Conservation (phyloP, 2,888 invertebrate genomes). For the Deroplatys truncata region DNA sequence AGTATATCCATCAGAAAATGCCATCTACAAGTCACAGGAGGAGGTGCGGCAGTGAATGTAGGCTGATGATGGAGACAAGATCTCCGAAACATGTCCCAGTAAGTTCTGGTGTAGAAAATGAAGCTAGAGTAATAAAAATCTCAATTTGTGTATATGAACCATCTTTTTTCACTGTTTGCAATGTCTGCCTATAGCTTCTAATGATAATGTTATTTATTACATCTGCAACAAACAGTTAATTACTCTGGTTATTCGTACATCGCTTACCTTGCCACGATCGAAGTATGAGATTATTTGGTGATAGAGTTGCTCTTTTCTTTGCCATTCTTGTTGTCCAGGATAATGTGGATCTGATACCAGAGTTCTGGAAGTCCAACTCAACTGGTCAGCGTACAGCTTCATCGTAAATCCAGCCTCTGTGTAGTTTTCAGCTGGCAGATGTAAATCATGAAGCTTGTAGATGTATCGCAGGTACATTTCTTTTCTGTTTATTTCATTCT, state of each 20-base stretch:
- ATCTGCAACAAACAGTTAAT: too few species aligned
- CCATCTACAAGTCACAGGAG: too few species aligned
- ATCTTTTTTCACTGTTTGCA: too few species aligned
- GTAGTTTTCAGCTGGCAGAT: constrained; percentile 86
- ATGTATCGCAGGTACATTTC: constrained; percentile 96
- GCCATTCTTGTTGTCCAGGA: constrained; percentile 79
- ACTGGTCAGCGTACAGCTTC: constrained; percentile 86
- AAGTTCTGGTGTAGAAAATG: too few species aligned
- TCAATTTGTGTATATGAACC: too few species aligned
- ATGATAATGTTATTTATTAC: too few species aligned
- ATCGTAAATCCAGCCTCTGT: constrained; percentile 94
- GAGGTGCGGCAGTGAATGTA: too few species aligned
- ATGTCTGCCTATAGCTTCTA: too few species aligned
- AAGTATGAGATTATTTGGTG: constrained; percentile 87
- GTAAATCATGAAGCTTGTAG: constrained; percentile 89
- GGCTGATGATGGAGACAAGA: too few species aligned
- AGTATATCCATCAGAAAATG: too few species aligned
- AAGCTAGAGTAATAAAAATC: too few species aligned
- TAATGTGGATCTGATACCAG: constrained; percentile 42
- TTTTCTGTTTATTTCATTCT: constrained; percentile 90
- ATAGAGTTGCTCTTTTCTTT: constrained; percentile 84
- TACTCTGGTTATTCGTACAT: neutral
- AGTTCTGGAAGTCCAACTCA: constrained; percentile 67
- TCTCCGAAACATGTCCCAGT: too few species aligned
- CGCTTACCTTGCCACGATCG: constrained; percentile 79